Evolutionary conservation across 1,140 invertebrate genomes (phyloP).

Genomic region (Macrotrachela quadricornifera): DNA sequence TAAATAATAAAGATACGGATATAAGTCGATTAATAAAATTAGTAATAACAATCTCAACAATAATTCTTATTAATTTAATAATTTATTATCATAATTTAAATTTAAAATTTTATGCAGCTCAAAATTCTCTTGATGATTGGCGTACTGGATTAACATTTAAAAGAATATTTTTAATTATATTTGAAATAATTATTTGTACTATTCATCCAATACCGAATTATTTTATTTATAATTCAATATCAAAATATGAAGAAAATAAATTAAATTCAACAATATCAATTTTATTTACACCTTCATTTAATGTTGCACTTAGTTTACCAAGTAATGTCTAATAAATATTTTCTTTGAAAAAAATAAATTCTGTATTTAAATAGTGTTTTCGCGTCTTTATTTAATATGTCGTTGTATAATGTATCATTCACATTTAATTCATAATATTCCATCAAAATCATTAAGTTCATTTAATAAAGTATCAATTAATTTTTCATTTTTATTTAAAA

Average conservation of each 20-base stretch:
- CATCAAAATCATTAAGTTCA: constrained; percentile 60
- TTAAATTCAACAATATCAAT: too few species aligned
- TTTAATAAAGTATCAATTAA: constrained; percentile 99
- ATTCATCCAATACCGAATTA: constrained; percentile 89
- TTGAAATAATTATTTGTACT: constrained; percentile 82
- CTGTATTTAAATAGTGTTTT: too few species aligned
- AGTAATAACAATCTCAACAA: too few species aligned
- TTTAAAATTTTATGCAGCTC: constrained; percentile 98
- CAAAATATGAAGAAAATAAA: too few species aligned
- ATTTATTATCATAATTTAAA: too few species aligned
- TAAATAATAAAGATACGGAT: constrained; percentile 78
- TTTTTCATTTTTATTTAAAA: constrained; percentile 94
- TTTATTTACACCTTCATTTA: too few species aligned
- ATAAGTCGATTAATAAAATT: too few species aligned
- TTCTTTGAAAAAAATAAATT: too few species aligned
- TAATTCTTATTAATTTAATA: too few species aligned
- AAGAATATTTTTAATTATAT: constrained; percentile 65
- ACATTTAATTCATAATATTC: constrained; percentile 94
- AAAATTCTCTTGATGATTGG: constrained; percentile 99
- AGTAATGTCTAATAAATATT: too few species aligned
- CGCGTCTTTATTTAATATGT: constrained; percentile 92
- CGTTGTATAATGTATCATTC: constrained; percentile 95
- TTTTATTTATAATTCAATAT: too few species aligned
- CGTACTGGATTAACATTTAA: constrained; percentile 96
- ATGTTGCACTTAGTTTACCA: constrained; percentile 56